Percentiles rank a stretch among this genome's conserved stretches.
These are phyloP conservation scores for Atlantisia rogersi DNA, from an alignment of 2,113 vertebrate species.

Conservation along the genomic window DNA sequence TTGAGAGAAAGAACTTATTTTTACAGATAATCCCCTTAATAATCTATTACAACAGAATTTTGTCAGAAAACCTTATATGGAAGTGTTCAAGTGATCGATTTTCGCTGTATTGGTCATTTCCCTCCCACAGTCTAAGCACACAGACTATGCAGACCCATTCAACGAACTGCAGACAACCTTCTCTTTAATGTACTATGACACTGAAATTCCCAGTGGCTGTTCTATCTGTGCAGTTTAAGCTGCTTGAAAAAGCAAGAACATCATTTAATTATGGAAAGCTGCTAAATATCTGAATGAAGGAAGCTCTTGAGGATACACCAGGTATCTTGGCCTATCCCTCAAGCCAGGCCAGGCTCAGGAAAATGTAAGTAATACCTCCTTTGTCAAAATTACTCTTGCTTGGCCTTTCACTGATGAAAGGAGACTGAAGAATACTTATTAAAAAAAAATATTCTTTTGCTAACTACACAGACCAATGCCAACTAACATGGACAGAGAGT, in stretches of 20 bases:
- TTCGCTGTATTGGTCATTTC: neutral
- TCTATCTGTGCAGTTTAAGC: neutral
- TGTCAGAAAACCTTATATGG: neutral
- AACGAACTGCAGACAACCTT: neutral
- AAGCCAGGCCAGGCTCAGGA: neutral
- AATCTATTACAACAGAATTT: neutral
- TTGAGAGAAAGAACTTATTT: neutral
- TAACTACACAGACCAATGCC: neutral
- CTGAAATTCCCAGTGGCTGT: neutral
- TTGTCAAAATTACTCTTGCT: neutral
- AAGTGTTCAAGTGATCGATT: neutral
- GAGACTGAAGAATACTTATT: neutral
- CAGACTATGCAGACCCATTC: neutral
- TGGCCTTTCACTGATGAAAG: neutral
- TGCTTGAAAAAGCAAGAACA: neutral
- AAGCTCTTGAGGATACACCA: neutral
- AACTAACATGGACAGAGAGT: neutral
- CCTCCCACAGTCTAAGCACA: neutral
- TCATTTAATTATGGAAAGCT: neutral
- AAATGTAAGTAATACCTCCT: neutral
- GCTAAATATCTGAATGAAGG: neutral
- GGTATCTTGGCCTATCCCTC: neutral
- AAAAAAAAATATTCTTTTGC: neutral
- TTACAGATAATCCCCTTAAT: neutral
- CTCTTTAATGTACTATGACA: neutral